phyloP scores from a whole-genome alignment of 2,888 invertebrate species.

The Epirrhoe tristata region DNA sequence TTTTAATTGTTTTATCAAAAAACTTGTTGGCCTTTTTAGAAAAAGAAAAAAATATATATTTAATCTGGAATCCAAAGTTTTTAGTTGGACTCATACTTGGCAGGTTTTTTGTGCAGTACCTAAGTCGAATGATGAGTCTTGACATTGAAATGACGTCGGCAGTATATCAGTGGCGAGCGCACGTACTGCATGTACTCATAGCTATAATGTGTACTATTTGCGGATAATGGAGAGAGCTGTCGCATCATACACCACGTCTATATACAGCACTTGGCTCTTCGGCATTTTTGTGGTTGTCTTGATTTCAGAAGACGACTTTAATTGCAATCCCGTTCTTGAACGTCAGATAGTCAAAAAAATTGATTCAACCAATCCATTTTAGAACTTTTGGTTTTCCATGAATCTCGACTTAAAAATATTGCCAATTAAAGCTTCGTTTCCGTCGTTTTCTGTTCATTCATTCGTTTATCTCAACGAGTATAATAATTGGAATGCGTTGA shows the following conservation, averaged over 20 bases:
- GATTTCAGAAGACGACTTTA: slow-evolving; percentile 8
- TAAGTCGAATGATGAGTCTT: slow-evolving; percentile 37
- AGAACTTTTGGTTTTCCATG: background rate
- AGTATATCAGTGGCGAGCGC: slow-evolving; percentile 23
- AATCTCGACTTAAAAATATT: background rate
- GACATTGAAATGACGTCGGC: slow-evolving; percentile 34
- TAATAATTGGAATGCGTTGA: slow-evolving; percentile 13
- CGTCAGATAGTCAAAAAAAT: background rate
- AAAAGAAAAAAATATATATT: background rate
- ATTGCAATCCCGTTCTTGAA: slow-evolving; percentile 7
- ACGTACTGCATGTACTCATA: slow-evolving; percentile 19
- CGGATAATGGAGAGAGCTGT: slow-evolving; percentile 39
- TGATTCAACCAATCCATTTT: background rate
- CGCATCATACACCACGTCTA: slow-evolving; percentile 39
- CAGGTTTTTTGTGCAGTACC: slow-evolving; percentile 36
- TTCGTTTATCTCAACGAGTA: background rate
- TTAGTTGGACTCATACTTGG: slow-evolving; percentile 34
- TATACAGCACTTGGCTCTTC: slow-evolving; percentile 30
- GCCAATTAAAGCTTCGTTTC: background rate
- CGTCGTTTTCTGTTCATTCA: slow-evolving; percentile 2
- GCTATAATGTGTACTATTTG: slow-evolving; percentile 28
- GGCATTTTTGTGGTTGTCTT: slow-evolving; percentile 17
- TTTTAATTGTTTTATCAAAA: no score
- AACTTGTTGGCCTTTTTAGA: no score
- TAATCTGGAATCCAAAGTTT: slow-evolving; percentile 22